These are phyloP conservation scores for Coelopa pilipes DNA, from an alignment of 2,888 invertebrate species.

Conservation along the genomic window DNA sequence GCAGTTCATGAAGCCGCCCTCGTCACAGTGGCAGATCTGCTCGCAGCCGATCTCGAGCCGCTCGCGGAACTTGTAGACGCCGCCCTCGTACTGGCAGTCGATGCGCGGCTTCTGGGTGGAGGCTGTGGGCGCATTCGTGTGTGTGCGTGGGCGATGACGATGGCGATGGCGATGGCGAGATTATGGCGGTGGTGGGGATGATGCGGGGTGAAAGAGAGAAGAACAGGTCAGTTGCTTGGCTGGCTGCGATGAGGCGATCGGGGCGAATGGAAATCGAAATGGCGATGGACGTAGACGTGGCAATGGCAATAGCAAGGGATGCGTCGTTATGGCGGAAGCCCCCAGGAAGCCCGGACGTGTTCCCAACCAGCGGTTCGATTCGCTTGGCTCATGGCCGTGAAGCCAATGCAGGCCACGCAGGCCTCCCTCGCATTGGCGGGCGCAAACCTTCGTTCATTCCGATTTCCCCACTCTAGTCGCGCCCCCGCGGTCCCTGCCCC, in stretches of 20 bases:
- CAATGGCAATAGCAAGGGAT: no score
- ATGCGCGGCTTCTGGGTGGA: constrained; percentile 55
- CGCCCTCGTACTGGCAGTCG: constrained; percentile 69
- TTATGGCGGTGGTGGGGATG: constrained; percentile 42
- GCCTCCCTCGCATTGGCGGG: no score
- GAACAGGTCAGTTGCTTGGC: no score
- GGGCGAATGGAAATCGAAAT: no score
- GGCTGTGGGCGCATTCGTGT: constrained; percentile 33
- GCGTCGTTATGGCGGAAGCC: no score
- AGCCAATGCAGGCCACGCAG: no score
- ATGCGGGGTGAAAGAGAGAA: constrained; percentile 14
- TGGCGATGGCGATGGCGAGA: constrained; percentile 31
- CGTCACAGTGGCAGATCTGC: constrained; percentile 80
- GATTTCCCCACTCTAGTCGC: not conserved
- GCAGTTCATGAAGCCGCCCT: constrained; percentile 78
- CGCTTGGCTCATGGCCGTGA: no score
- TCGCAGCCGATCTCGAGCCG: constrained; percentile 84
- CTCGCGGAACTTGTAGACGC: constrained; percentile 77
- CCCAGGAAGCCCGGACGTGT: no score
- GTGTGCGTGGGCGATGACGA: constrained; percentile 5
- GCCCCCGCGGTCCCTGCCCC: not conserved
- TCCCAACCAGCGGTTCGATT: no score
- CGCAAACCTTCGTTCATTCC: no score
- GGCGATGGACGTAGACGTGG: no score
- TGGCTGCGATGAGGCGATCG: no score